Base-by-base conservation (phyloP, 37 sponge, comb jelly and placozoan species). In the Beroe ovata region DNA sequence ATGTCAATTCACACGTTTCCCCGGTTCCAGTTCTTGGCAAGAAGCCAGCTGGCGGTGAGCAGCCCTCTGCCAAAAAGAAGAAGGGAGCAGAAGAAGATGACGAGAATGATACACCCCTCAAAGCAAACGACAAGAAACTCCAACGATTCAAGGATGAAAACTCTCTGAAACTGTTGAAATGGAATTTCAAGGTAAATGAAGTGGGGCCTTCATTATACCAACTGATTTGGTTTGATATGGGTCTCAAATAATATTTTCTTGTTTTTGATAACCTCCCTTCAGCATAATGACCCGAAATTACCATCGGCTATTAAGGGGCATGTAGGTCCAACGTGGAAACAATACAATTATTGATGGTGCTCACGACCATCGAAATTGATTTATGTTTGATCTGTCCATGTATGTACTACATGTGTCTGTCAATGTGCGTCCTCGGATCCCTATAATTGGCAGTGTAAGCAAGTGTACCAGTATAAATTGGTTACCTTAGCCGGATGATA, bases 121-220 rank as follows among this genome's bases (percentile, higher is more conserved):
- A 77, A 36, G 29, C 84, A 28, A 77, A 77, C n/a, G 84, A 77
- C 4, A 77, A 77, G 84, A 77, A 77, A 77, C 3, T 11, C 29
- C 84, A 77, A 54, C 21, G 84, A 36, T 77, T 77, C 47, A 77
- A 77, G 84, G 84, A 77, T 77, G 84, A 77, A 42, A 35, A 30
- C 33, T 4, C n/a, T 42, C 54, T 77, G n/a, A 77, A 77, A 40
- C 84, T 77, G 4, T 54, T 77, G 54, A 77, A 77, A 54, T 77
- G 84, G 84, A 77, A 77, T 25, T 77, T 77, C 84, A 77, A 77
- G 84, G 84, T 77, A 66, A 16, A 47, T 47, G 6, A 47, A n/a
- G n/a, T n/a, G n/a, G n/a, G n/a, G n/a, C n/a, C n/a, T n/a, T n/a
- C n/a, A n/a, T n/a, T n/a, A n/a, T n/a, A n/a, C n/a, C n/a, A n/a